Evolutionary conservation across 2,797 vertebrate species (phyloP).

Genomic region (Neomorphus geoffroyi): DNA sequence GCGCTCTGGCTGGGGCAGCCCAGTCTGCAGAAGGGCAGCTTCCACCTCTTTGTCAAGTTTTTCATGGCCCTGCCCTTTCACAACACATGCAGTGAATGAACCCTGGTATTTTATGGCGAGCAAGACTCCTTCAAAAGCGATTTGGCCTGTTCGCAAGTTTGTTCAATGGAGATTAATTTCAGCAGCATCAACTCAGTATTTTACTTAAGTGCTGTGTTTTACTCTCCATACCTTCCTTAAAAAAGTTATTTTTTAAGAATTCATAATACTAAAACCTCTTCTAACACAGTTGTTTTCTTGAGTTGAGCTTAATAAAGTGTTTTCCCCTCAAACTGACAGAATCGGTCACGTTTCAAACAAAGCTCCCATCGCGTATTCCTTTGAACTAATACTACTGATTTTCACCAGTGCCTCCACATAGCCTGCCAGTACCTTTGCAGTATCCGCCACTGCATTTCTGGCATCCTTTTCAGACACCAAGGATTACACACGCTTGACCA

Average conservation of each 20-base stretch:
- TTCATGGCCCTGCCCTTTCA: background rate
- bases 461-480: background rate
- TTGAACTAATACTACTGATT: background rate
- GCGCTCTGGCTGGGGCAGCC: background rate
- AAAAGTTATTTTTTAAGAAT: fast-evolving
- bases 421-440: background rate
- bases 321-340: background rate
- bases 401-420: background rate
- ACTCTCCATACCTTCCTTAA: background rate
- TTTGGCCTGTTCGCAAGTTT: background rate
- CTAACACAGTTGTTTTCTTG: background rate
- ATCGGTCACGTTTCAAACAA: background rate
- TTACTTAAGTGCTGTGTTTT: background rate
- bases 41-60: background rate
- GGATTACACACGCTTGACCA: background rate
- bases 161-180: background rate
- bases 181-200: background rate
- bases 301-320: background rate
- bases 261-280: background rate
- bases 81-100: background rate
- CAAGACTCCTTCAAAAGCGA: background rate
- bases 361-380: fast-evolving
- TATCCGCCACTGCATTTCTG: background rate
- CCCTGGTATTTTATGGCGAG: background rate
- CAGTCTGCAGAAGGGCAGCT: background rate